Evolutionary conservation across 2,797 vertebrate genomes (phyloP).

Genomic region (Acrossocheilus fasciatus): DNA sequence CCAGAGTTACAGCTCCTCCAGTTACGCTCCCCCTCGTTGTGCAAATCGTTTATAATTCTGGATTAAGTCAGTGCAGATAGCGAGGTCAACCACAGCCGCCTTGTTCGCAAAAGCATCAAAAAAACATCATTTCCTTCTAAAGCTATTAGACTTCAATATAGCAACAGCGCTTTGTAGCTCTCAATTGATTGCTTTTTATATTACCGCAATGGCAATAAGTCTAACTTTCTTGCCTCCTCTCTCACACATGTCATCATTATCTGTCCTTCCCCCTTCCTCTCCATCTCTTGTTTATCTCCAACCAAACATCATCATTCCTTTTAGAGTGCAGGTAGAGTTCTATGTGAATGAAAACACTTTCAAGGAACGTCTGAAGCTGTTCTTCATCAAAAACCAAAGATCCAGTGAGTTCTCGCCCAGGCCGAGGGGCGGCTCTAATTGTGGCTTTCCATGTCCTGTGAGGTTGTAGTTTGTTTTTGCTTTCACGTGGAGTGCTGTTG

Average conservation of each 20-base stretch:
- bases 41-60: constrained; percentile 80
- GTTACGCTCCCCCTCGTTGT: constrained; percentile 75
- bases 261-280: constrained; percentile 40
- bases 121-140: constrained; percentile 73
- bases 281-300: constrained; percentile 48
- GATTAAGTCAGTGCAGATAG: constrained; percentile 79
- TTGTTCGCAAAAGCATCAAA: constrained; percentile 61
- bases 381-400: constrained; percentile 92
- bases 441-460: constrained; percentile 34
- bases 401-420: constrained; percentile 81
- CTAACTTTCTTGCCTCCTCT: constrained; percentile 53
- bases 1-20: constrained; percentile 76
- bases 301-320: constrained; percentile 54
- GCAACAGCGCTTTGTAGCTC: constrained; percentile 56
- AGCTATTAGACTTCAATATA: constrained; percentile 73
- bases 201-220: constrained; percentile 65
- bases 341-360: constrained; percentile 90
- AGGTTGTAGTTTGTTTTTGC: constrained; percentile 26
- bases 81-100: constrained; percentile 72
- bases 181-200: constrained; percentile 66
- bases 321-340: constrained; percentile 87
- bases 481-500: constrained; percentile 44
- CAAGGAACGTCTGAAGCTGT: constrained; percentile 88
- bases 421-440: constrained; percentile 12
- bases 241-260: constrained; percentile 34